phyloP scores from a whole-genome alignment of 2,113 vertebrate genomes.

The Antechinus stuartii region DNA sequence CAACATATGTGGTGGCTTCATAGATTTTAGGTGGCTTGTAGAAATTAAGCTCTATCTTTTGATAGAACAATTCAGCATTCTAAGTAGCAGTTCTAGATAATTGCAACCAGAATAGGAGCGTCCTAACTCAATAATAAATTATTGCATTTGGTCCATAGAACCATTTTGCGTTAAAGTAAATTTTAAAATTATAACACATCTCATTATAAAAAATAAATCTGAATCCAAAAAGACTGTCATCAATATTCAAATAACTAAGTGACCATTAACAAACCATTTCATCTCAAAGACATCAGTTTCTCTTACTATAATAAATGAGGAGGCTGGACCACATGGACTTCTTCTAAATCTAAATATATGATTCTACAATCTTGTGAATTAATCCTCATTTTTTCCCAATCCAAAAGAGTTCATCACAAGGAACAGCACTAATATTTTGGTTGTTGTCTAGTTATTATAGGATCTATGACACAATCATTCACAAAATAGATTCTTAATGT shows the following conservation, averaged over 20 bases:
- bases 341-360: not conserved
- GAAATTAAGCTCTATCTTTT: not conserved
- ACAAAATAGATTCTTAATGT: not conserved
- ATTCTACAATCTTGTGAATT: not conserved
- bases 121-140: conserved; percentile 41
- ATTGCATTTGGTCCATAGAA: conserved; percentile 5
- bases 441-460: not conserved
- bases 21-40: not conserved
- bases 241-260: not conserved
- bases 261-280: not conserved
- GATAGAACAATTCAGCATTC: not conserved
- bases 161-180: conserved; percentile 27
- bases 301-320: not conserved
- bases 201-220: conserved; percentile 31
- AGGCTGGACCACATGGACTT: not conserved
- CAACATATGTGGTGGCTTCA: not conserved
- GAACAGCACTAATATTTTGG: not conserved
- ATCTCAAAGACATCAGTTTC: not conserved
- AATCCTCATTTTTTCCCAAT: not conserved
- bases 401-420: not conserved
- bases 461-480: not conserved
- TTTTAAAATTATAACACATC: conserved; percentile 34
- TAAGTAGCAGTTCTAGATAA: not conserved
- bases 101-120: not conserved
- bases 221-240: not conserved